phyloP scores from a whole-genome alignment of 2,888 invertebrate genomes.

The Hypomecis punctinalis region DNA sequence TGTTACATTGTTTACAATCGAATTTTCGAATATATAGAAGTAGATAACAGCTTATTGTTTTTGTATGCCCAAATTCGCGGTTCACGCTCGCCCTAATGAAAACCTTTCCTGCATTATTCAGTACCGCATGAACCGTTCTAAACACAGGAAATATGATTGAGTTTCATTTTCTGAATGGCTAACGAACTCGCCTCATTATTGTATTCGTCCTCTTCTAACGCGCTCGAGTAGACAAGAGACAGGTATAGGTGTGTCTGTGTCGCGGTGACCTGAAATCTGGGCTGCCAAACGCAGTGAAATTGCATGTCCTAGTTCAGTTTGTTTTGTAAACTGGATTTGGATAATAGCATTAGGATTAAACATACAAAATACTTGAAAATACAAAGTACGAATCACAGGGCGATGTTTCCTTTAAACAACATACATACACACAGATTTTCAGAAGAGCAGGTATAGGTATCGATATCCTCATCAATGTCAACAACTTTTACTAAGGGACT shows the following conservation, averaged over 20 bases:
- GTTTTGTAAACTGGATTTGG: not conserved
- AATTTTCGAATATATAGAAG: no score
- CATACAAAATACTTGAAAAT: no score
- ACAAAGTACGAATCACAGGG: no score
- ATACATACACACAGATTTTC: no score
- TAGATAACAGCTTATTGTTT: no score
- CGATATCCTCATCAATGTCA: no score
- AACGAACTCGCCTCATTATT: conserved; percentile 70
- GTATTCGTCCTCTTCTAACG: conserved; percentile 41
- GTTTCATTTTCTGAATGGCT: conserved; percentile 77
- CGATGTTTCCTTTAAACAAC: no score
- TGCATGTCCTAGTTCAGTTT: conserved; percentile 14
- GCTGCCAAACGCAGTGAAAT: conserved; percentile 23
- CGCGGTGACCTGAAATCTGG: conserved; percentile 31
- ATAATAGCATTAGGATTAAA: not conserved
- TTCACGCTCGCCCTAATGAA: no score
- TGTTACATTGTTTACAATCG: no score
- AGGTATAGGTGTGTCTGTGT: conserved; percentile 21
- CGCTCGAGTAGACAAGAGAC: conserved; percentile 45
- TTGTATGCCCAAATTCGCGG: no score
- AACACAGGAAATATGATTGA: conserved; percentile 70
- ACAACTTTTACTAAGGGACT: no score
- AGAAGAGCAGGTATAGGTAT: no score
- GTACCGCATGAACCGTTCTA: conserved; percentile 53
- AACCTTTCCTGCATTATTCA: conserved; percentile 43